Base-by-base conservation (phyloP, 2,113 vertebrate genomes). In the Galeopterus variegatus region DNA sequence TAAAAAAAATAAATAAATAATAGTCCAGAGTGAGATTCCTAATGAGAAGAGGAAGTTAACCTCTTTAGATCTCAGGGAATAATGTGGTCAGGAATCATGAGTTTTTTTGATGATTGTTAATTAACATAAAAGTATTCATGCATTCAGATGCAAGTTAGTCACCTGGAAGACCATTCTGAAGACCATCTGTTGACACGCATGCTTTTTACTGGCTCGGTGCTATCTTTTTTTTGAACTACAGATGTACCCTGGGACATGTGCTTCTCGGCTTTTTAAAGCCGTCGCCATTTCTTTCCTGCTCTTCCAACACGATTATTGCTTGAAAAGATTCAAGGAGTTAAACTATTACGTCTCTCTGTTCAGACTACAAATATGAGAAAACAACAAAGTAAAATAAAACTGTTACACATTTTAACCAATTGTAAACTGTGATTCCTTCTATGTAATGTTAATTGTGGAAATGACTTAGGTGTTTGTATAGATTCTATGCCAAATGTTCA, bases 171-270 rank as follows among this genome's bases (percentile, higher is more conserved):
- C 24, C 4, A 0, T 2, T 9, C 18, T 13, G 45, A 48, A 26
- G 41, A n/a, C 28, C 12, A 0, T 0, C 2, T 0, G 4, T 1
- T 5, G 52, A 13, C 21, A 11, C 4, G 41, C 23, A 0, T 0
- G 17, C 5, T 2, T 33, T 48, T 41, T 33, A 1, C 9, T 1
- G 1, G 24, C 28, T 31, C 6, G 1, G 26, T 0, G 6, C 24
- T 0, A 3, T 10, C 24, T 69, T 24, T 26, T 87, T 60, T 23
- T 26, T 5, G 13, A 85, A 62, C 31, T 6, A 1, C 3, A 48
- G 8, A 17, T 0, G 8, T 19, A 18, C 45, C 41, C 54, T 15
- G 36, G 23, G 3, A 26, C 21, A 2, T 1, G 28, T 31, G 23
- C 17, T 1, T 14, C 14, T 31, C 82, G 45, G 33, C 23, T 65